These are phyloP conservation scores for Pteronura brasiliensis DNA, from an alignment of 2,113 vertebrate species.

Conservation along the genomic window DNA sequence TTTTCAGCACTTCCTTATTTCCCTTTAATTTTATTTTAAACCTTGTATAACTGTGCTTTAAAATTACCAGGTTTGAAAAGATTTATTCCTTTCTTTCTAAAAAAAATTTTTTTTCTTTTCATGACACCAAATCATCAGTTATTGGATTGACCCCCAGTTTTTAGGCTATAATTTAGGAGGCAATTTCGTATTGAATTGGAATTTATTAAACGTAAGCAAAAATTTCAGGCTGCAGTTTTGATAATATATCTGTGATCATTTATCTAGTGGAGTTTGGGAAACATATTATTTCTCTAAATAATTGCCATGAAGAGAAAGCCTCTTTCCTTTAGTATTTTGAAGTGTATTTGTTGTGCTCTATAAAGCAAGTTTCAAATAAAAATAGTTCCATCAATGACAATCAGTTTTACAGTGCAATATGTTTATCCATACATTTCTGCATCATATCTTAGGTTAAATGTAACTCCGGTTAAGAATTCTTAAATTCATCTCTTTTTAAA, in stretches of 20 bases:
- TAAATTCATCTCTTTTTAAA: background rate
- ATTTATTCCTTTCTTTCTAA: background rate
- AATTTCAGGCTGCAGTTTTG: background rate
- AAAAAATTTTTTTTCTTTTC: background rate
- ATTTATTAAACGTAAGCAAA: background rate
- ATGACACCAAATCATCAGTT: background rate
- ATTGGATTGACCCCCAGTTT: background rate
- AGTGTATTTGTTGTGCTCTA: background rate
- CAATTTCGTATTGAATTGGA: background rate
- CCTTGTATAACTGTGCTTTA: background rate
- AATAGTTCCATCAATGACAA: background rate
- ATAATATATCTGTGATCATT: background rate
- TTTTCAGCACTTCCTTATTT: background rate
- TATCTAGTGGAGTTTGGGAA: background rate
- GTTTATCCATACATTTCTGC: background rate
- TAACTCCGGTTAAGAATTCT: background rate
- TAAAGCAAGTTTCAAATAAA: background rate
- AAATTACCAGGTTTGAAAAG: background rate
- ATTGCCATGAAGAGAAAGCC: background rate
- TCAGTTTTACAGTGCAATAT: background rate
- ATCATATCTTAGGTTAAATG: background rate
- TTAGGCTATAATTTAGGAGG: background rate
- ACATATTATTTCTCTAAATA: background rate
- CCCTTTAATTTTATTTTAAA: background rate
- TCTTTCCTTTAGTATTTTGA: background rate